Base-by-base conservation (phyloP, 2,797 vertebrate species). In the Allobates femoralis region DNA sequence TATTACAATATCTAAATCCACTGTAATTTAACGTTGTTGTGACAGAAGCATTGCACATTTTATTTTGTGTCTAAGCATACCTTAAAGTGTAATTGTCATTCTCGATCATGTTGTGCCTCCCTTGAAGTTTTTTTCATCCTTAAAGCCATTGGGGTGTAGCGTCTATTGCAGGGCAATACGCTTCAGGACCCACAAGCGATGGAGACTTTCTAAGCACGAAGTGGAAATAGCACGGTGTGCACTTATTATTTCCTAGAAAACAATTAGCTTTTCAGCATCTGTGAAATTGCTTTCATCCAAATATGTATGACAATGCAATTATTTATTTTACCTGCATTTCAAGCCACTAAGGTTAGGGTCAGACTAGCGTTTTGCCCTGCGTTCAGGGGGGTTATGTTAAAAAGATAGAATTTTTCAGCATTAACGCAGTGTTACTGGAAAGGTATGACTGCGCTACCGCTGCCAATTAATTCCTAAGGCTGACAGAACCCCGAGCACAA, bases 281-380 rank as follows among this genome's bases (percentile, higher is more conserved):
- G 32, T 62, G 51, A 79, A 67, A 81, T 55, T 37, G 32, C 78
- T 81, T n/a, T 64, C 50, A 69, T 55, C 73, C 69, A 84, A 84
- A 76, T 87, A 78, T 23, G 56, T 74, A 16, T 58, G 14, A 28
- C 34, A 60, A 78, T 81, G 32, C 79, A 82, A 67, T 83, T 74
- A 88, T 88, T 88, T 85, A 88, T 85, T 88, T 85, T 85, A 80
- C 67, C 53, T 77, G 69, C 78, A 81, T 88, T 88, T 85, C 83
- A 85, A 75, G 78, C 86, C 67, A 60, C 83, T 69, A n/a, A n/a
- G n/a, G n/a, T n/a, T n/a, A n/a, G n/a, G n/a, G n/a, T n/a, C n/a
- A n/a, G n/a, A n/a, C n/a, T n/a, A n/a, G n/a, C n/a, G n/a, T n/a
- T n/a, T n/a, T n/a, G n/a, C n/a, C n/a, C n/a, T n/a, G n/a, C n/a